phyloP scores from a whole-genome alignment of 2,797 vertebrate genomes.

The Cygnus olor region DNA sequence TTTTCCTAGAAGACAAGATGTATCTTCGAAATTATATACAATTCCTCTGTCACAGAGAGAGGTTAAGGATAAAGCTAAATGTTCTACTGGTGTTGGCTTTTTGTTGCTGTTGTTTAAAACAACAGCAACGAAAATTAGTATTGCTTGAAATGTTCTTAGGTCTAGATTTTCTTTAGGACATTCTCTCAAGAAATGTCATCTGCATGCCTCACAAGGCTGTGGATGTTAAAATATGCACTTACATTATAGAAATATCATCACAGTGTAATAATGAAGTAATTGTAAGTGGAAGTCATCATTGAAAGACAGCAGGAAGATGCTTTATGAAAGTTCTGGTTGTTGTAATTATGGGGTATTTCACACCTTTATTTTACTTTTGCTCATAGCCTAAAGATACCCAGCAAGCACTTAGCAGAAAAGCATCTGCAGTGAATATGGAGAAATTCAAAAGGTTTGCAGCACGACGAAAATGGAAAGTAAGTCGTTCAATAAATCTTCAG shows the following conservation, averaged over 20 bases:
- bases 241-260: not conserved
- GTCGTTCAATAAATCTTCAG: slow-evolving; percentile 15
- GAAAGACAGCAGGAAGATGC: not conserved
- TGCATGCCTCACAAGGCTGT: not conserved
- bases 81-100: not conserved
- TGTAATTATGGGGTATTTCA: not conserved
- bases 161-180: not conserved
- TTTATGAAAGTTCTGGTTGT: not conserved
- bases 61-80: not conserved
- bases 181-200: not conserved
- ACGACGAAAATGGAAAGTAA: slow-evolving; percentile 97
- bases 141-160: not conserved
- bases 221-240: not conserved
- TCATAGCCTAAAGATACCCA: slow-evolving; percentile 94
- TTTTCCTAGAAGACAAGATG: not conserved
- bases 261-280: not conserved
- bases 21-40: not conserved
- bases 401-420: slow-evolving; percentile 95
- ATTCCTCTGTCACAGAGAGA: not conserved
- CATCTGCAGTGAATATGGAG: slow-evolving; percentile 99
- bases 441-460: slow-evolving; percentile 99
- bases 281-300: not conserved
- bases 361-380: slow-evolving; percentile 42
- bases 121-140: not conserved
- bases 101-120: not conserved